Evolutionary conservation across 1,140 invertebrate species (phyloP).

Genomic region (Colletes gigas): DNA sequence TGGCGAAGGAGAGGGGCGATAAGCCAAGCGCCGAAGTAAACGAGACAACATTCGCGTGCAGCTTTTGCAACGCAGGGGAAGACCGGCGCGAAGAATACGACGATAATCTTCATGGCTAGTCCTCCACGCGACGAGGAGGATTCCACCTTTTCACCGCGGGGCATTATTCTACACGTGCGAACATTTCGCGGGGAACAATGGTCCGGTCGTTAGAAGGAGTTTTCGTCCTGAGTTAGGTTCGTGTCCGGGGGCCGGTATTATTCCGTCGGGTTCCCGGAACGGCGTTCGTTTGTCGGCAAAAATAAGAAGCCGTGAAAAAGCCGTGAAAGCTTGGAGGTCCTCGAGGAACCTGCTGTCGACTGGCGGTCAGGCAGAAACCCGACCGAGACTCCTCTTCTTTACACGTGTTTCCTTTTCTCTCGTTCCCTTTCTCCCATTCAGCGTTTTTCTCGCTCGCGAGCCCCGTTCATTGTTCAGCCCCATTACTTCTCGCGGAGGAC

Average conservation of each 20-base stretch:
- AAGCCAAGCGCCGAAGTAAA: neutral
- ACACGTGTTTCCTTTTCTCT: slow-evolving; percentile 20
- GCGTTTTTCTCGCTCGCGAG: neutral
- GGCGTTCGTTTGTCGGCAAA: slow-evolving; percentile 56
- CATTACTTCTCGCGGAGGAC: slow-evolving; percentile 36
- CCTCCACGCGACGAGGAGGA: slow-evolving; percentile 18
- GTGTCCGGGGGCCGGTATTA: slow-evolving; percentile 37
- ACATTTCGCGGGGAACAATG: slow-evolving; percentile 67
- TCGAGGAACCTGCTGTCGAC: slow-evolving; percentile 23
- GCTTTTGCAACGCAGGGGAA: neutral
- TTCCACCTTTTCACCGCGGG: slow-evolving; percentile 38
- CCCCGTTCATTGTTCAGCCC: slow-evolving; percentile 26
- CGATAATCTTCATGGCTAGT: slow-evolving; percentile 16
- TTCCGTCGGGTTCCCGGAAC: slow-evolving; percentile 53
- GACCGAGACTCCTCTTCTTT: neutral
- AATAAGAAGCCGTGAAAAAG: slow-evolving; percentile 58
- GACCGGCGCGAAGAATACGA: neutral
- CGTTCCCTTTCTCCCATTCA: neutral
- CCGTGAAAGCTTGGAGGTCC: slow-evolving; percentile 50
- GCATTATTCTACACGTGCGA: slow-evolving; percentile 64
- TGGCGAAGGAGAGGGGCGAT: too few species aligned
- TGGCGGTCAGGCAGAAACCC: neutral
- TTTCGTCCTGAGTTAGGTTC: slow-evolving; percentile 54
- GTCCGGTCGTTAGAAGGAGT: slow-evolving; percentile 42
- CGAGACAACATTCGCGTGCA: neutral